Conservation (phyloP, 2,888 invertebrate genomes). For the Nephrocerus scutellatus region DNA sequence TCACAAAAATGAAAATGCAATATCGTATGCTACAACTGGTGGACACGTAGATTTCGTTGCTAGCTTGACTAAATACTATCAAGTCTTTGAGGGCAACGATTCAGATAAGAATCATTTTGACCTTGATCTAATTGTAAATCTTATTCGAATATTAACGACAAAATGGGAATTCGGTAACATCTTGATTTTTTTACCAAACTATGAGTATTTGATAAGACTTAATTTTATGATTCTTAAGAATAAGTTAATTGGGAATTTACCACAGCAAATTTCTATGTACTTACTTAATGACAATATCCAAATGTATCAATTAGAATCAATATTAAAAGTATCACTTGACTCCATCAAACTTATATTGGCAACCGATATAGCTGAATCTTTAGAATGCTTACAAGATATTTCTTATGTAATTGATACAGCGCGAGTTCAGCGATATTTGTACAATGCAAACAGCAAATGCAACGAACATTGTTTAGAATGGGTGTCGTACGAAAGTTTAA, state of each 20-base stretch:
- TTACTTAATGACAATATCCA: conserved; percentile 82
- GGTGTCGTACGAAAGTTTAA: conserved; percentile 58
- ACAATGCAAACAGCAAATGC: conserved; percentile 18
- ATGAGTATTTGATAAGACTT: conserved; percentile 77
- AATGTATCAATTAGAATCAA: conserved; percentile 67
- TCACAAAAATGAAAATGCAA: conserved; percentile 20
- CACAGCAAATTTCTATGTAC: conserved; percentile 21
- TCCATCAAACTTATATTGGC: conserved; percentile 71
- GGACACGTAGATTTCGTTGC: conserved; percentile 20
- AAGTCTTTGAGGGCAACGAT: neutral
- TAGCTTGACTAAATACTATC: neutral
- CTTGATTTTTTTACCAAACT: conserved; percentile 82
- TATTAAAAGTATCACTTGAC: conserved; percentile 61
- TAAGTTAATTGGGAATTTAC: conserved; percentile 38
- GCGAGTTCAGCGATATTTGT: conserved; percentile 17
- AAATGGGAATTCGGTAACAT: conserved; percentile 58
- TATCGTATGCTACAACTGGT: conserved; percentile 23
- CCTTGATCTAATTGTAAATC: conserved; percentile 22
- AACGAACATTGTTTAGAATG: conserved; percentile 50
- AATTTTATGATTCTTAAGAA: conserved; percentile 54
- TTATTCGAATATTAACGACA: conserved; percentile 21
- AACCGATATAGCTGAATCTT: conserved; percentile 90
- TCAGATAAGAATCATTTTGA: conserved; percentile 16
- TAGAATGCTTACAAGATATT: conserved; percentile 85
- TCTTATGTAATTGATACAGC: conserved; percentile 85